Evolutionary conservation across 2,113 vertebrate genomes (phyloP).

Genomic region (Conger conger): DNA sequence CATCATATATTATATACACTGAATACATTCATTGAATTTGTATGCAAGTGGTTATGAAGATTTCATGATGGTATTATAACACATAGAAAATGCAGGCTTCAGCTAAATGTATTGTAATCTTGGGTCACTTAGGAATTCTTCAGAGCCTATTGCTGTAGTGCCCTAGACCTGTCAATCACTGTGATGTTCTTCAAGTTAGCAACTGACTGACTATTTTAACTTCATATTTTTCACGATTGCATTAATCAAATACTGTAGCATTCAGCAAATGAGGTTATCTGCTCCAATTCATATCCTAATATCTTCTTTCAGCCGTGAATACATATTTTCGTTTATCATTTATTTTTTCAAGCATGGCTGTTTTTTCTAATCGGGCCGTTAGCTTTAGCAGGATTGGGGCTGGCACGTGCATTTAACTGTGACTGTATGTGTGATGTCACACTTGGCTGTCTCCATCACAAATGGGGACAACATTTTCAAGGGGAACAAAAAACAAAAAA

Average conservation of each 20-base stretch:
- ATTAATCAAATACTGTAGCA: neutral
- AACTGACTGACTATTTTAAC: neutral
- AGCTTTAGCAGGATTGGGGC: neutral
- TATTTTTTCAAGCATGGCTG: neutral
- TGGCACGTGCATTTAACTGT: neutral
- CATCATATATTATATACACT: neutral
- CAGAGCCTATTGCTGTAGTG: neutral
- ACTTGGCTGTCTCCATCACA: neutral
- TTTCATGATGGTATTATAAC: neutral
- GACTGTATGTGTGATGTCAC: neutral
- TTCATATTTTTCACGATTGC: neutral
- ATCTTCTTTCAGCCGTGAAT: neutral
- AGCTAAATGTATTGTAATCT: neutral
- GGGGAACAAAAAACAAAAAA: neutral
- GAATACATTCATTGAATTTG: neutral
- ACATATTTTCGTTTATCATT: neutral
- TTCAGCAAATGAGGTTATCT: neutral
- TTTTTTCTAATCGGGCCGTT: too few species aligned
- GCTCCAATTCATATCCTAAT: neutral
- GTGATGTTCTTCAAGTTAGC: neutral
- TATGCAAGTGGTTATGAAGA: neutral
- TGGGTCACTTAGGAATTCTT: neutral
- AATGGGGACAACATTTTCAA: constrained; percentile 25
- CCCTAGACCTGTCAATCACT: neutral
- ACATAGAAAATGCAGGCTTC: neutral